A percentile compares a stretch with the other conserved stretches of the same genome.
Conservation (phyloP, 2,888 invertebrate genomes). For the Pimpla rufipes region DNA sequence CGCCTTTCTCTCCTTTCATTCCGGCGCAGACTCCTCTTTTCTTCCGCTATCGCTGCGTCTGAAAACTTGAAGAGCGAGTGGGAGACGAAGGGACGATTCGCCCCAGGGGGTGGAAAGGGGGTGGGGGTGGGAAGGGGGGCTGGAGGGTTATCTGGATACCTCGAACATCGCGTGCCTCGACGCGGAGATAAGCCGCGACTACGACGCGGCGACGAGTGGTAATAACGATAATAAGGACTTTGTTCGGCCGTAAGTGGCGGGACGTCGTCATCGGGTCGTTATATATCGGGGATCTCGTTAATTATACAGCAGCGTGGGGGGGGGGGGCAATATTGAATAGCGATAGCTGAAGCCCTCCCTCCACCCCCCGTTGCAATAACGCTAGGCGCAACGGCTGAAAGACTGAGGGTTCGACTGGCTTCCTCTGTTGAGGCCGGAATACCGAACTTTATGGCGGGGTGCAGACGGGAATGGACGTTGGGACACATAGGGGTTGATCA, state of each 20-base stretch:
- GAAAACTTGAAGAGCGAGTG: background rate
- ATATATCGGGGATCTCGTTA: constrained; percentile 70
- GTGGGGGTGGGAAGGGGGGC: constrained; percentile 32
- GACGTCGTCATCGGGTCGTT: constrained; percentile 65
- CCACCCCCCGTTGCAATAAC: constrained; percentile 17
- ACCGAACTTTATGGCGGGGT: background rate
- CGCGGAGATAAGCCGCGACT: constrained; percentile 72
- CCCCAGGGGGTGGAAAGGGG: background rate
- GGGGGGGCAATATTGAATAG: constrained; percentile 48
- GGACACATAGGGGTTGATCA: background rate
- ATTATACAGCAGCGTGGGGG: constrained; percentile 62
- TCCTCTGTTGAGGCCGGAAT: background rate
- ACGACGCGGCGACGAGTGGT: constrained; percentile 63
- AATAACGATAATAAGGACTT: constrained; percentile 73
- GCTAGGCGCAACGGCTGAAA: constrained; percentile 17
- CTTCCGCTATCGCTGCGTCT: constrained; percentile 23
- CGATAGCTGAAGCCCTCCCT: constrained; percentile 48
- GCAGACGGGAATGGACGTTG: background rate
- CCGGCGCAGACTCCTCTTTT: background rate
- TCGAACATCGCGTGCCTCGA: constrained; percentile 75
- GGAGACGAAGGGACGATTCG: constrained; percentile 21
- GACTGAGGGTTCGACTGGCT: background rate
- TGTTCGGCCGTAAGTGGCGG: constrained; percentile 72
- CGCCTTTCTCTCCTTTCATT: constrained; percentile 18
- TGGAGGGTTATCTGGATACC: constrained; percentile 73